Base-by-base conservation (phyloP, 2,113 vertebrate genomes). In the Sylvietta virens region DNA sequence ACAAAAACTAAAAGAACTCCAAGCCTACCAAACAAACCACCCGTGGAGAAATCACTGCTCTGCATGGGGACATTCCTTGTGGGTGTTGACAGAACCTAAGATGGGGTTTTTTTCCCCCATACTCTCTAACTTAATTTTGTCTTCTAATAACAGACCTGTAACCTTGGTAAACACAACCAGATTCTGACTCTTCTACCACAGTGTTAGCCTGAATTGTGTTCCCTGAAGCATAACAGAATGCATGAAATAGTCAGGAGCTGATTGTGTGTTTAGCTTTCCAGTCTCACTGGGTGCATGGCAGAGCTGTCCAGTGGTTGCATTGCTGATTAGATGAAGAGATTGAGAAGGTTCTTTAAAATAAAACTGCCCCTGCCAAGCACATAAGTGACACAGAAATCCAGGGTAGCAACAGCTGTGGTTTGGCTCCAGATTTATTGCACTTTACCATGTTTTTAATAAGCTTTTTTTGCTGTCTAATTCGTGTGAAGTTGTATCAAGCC, bases 71-170 rank as follows among this genome's bases (percentile, higher is more conserved):
- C 3, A 6, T 67, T 72, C n/a, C 39, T 72, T 70, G 22, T 65
- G 39, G 12, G 4, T 86, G 23, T 64, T 73, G 58, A 45, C 47
- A 48, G 61, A 85, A 53, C 9, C 4, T 19, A 17, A 45, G 33
- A 6, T 77, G 28, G 28, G 5, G 3, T 0, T 18, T 74, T 50
- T 58, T 26, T 1, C 1, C n/a, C 27, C 12, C 2, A 9, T 74
- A 7, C 71, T 91, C 26, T 62, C 23, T 11, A 37, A 7, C 27
- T 67, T 54, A 22, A 10, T 65, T 15, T 70, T 72, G 53, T 39
- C 54, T 73, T 86, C 28, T 65, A 37, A 65, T 45, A 19, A 5
- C n/a, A 48, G 69, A 91, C n/a, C 37, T 45, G 14, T 87, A 56
- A 58, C 14, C 24, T 50, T 58, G 44, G n/a, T 53, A 93, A 81